Evolutionary conservation across 1,140 invertebrate species (phyloP).

Genomic region (Drosophila asahinai): DNA sequence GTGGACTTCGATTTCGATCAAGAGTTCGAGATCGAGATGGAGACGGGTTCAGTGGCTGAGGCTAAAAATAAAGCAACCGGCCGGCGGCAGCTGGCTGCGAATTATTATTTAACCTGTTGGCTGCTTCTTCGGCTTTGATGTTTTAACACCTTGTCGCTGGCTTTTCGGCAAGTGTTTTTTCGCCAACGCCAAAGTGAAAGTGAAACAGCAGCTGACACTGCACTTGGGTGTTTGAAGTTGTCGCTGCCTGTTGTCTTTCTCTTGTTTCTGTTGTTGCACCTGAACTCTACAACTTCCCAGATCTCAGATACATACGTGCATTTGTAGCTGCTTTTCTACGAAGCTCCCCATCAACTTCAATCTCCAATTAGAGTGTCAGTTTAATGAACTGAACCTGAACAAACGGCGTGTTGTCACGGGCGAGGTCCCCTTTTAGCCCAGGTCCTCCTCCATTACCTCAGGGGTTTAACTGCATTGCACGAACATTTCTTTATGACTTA

Average conservation of each 20-base stretch:
- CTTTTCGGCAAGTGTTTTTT: slow-evolving; percentile 77
- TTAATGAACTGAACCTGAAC: slow-evolving; percentile 73
- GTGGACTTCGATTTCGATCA: slow-evolving; percentile 8
- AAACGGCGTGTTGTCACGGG: slow-evolving; percentile 5
- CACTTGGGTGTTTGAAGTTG: slow-evolving; percentile 72
- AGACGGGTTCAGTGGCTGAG: slow-evolving; percentile 54
- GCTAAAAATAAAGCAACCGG: slow-evolving; percentile 60
- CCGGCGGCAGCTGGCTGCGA: slow-evolving; percentile 57
- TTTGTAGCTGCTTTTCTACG: slow-evolving; percentile 67
- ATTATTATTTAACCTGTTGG: slow-evolving; percentile 74
- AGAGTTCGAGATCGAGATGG: slow-evolving; percentile 10
- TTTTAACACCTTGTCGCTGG: slow-evolving; percentile 45
- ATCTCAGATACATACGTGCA: slow-evolving; percentile 46
- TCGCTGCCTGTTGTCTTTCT: slow-evolving; percentile 35
- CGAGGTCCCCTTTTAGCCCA: slow-evolving; percentile 13
- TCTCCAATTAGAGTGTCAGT: slow-evolving; percentile 81
- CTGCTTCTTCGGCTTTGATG: slow-evolving; percentile 59
- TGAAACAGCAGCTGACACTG: slow-evolving; percentile 70
- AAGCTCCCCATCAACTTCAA: slow-evolving; percentile 71
- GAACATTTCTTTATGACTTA: slow-evolving; percentile 10
- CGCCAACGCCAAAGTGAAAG: slow-evolving; percentile 74
- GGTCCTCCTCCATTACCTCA: slow-evolving; percentile 7
- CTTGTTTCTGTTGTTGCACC: slow-evolving; percentile 58
- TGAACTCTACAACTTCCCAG: slow-evolving; percentile 72
- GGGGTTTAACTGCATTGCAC: not conserved